These are phyloP conservation scores for Leptoteleia sp. DNA, from an alignment of 1,140 invertebrate species.

Conservation along the genomic window DNA sequence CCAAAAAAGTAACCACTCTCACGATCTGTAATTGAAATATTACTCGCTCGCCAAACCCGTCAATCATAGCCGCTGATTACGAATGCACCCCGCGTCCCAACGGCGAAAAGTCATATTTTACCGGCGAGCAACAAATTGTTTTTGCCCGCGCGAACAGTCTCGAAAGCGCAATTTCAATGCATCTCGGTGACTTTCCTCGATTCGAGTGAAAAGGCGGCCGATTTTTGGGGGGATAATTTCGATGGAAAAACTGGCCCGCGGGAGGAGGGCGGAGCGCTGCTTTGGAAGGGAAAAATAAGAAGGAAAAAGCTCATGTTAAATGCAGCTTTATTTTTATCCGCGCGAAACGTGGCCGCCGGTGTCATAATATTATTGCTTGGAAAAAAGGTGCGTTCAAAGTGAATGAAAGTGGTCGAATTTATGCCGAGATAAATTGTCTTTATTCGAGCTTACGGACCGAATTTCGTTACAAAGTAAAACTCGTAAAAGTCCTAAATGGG, in stretches of 20 bases:
- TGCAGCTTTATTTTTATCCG: constrained; percentile 44
- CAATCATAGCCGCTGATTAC: constrained; percentile 55
- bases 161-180: constrained; percentile 20
- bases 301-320: constrained; percentile 10
- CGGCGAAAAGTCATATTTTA: constrained; percentile 62
- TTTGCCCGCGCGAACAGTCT: constrained; percentile 7
- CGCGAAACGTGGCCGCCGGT: constrained; percentile 7
- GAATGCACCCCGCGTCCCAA: constrained; percentile 58
- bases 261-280: too few relatives aligned
- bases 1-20: constrained; percentile 68
- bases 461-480: constrained; percentile 40
- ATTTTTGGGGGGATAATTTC: constrained; percentile 14
- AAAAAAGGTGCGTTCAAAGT: constrained; percentile 35
- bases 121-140: constrained; percentile 34
- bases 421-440: constrained; percentile 42
- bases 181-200: constrained; percentile 8
- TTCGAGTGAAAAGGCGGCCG: constrained; percentile 10
- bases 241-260: not conserved
- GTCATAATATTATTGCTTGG: constrained; percentile 30
- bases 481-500: constrained; percentile 45
- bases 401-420: constrained; percentile 23
- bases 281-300: too few relatives aligned
- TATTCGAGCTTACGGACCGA: constrained; percentile 13
- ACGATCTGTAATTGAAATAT: constrained; percentile 71
- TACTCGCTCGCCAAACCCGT: constrained; percentile 65